Percentiles rank a stretch among this genome's conserved stretches.
Evolutionary conservation across 2,113 vertebrate species (phyloP).

Genomic region (Penelope pileata): DNA sequence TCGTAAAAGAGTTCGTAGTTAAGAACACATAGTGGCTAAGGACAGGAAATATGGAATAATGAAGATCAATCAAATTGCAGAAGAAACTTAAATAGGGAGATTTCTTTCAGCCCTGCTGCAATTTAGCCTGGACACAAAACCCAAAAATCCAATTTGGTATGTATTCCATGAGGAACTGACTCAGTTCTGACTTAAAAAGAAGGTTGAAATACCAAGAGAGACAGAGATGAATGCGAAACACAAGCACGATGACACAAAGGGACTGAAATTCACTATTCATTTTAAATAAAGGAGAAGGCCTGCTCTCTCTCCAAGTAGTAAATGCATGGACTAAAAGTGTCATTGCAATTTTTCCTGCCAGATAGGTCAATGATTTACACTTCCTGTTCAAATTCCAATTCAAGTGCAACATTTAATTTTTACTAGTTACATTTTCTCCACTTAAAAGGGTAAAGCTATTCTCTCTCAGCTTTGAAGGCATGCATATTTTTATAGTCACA

Average conservation of each 20-base stretch:
- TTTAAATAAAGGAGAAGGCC: conserved; percentile 14
- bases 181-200: conserved; percentile 26
- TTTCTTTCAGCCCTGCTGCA: conserved; percentile 4
- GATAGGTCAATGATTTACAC: background rate
- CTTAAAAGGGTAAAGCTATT: conserved; percentile 15
- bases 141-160: conserved; percentile 5
- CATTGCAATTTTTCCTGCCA: conserved; percentile 32
- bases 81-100: background rate
- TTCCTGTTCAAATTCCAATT: conserved; percentile 48
- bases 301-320: conserved; percentile 4
- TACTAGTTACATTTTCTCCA: conserved; percentile 34
- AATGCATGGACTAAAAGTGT: background rate
- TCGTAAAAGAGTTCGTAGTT: background rate
- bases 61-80: background rate
- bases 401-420: conserved; percentile 32
- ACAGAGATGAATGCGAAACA: conserved; percentile 63
- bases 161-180: background rate
- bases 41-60: conserved; percentile 24
- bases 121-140: conserved; percentile 15
- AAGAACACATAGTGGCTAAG: conserved; percentile 16
- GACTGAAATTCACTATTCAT: conserved; percentile 21
- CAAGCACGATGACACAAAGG: conserved; percentile 17
- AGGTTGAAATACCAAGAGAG: conserved; percentile 47
- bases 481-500: background rate
- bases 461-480: conserved; percentile 25